Base-by-base conservation (phyloP, 2,797 vertebrate species). In the Anableps anableps region DNA sequence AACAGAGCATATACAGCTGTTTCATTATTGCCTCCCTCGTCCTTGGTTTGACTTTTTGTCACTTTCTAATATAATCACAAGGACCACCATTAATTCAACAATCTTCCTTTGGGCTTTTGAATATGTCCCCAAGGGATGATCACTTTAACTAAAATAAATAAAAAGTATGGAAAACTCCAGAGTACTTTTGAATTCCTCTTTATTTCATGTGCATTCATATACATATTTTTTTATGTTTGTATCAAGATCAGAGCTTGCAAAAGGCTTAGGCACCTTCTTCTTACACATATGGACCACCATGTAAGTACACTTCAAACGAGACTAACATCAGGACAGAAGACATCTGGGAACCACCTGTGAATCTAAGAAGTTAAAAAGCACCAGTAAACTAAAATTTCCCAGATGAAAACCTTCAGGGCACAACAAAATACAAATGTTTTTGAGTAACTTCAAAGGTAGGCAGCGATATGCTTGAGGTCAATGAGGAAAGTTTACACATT, bases 311-410 rank as follows among this genome's bases (percentile, higher is more conserved):
- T 16, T 10, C 1, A 64, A 31, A 71, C 72, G 5, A 80, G 34
- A 26, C 23, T 17, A 31, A 38, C 4, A 47, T 10, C 66, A 17
- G 17, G 68, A 16, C 38, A 48, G 13, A 10, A 4, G 1, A 75
- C 45, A 83, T 85, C 76, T 75, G 41, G 31, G 53, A 88, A 72
- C 13, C 53, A 82, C 79, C 81, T 82, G 34, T 64, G 55, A 86
- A 86, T 82, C 11, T 78, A 75, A 77, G 83, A 88, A 86, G 83
- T 70, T 86, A 83, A 70, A 23, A 85, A 86, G 53, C 21, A 53
- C 8, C 19, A 78, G 26, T 58, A 23, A 80, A 77, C 8, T 16
- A 70, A 43, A 0, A 1, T 76, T 83, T 23, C 68, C 62, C 1
- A 68, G 29, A 82, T 79, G 55, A 47, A 80, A 45, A 38, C 1